phyloP scores from a whole-genome alignment of 2,888 invertebrate species.

The Alloplasta piceator region DNA sequence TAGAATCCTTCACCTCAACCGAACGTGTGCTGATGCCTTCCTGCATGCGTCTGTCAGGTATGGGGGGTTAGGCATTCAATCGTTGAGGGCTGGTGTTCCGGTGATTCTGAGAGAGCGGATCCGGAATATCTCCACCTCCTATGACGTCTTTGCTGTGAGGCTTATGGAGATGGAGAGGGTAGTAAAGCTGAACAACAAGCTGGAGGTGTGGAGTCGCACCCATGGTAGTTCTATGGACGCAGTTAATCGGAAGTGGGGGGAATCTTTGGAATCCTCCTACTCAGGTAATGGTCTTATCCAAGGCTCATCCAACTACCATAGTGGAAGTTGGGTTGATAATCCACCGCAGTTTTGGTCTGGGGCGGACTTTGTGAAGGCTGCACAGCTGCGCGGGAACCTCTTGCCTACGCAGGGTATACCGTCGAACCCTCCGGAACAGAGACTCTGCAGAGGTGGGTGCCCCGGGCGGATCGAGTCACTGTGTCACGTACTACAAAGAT shows the following conservation, averaged over 20 bases:
- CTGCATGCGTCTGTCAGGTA: no score
- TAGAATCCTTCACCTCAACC: no score
- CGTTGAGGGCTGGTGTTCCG: no score
- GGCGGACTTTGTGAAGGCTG: constrained; percentile 69
- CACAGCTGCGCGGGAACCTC: constrained; percentile 71
- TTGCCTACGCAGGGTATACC: constrained; percentile 71
- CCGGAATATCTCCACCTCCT: neutral
- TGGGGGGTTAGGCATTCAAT: no score
- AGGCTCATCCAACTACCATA: constrained; percentile 35
- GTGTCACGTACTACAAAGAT: neutral
- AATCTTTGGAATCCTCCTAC: no score
- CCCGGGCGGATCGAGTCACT: neutral
- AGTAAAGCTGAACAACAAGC: neutral
- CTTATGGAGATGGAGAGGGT: neutral
- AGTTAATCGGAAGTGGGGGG: no score
- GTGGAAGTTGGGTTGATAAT: constrained; percentile 65
- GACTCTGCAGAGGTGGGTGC: neutral
- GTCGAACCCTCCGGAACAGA: neutral
- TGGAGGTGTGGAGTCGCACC: neutral
- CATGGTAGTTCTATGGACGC: neutral
- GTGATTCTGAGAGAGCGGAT: no score
- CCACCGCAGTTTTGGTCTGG: constrained; percentile 71
- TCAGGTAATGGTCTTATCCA: constrained; percentile 35
- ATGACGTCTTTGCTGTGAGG: neutral
- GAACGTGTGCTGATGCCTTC: no score